Evolutionary conservation across 2,797 vertebrate species (phyloP), one percentile per base, ranked within the genome.

Genomic region (Poecile montanus): DNA sequence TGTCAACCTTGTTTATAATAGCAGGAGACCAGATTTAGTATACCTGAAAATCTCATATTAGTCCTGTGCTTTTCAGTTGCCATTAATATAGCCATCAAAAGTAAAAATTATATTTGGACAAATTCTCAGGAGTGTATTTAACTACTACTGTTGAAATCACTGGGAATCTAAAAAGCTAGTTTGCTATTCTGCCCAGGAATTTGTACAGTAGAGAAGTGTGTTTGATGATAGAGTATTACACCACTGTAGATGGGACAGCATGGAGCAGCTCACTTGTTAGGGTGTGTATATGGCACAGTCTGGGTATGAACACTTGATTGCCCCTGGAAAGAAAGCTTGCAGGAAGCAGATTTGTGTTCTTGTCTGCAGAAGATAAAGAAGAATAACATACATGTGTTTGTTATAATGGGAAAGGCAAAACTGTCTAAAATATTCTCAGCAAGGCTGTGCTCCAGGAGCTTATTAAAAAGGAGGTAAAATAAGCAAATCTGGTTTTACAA

Each of bases 351-450:
- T 71, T 16, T 54, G 30, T 61, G 6, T 20, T 94, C 47, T 73
- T 77, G 51, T 63, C 38, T 91, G 73, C 63, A 88, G 78, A 84
- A 96, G 75, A 93, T 16, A 72, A 70, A 77, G 70, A 83, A 87
- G 40, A 91, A 62, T 56, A 85, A 77, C 63, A 54, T 34, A 19
- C 32, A 10, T 3, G 0, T 60, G 42, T 91, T 74, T 89, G 75
- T 89, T 89, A 62, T 60, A 94, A 93, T 60, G 51, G 38, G 67
- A 96, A 75, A 0, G 0, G 25, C 36, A 92, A 93, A 86, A 63
- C 42, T 67, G 34, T 70, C 42, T 67, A 67, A 93, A 95, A 91
- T 77, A 86, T 56, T 89, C 66, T 79, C 85, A 94, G 76, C 38
- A 91, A 66, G 53, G 27, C 63, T 85, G 36, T 14, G 3, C 63